Evolutionary conservation across 2,113 vertebrate species (phyloP).

Genomic region (Lethenteron camtschaticum): DNA sequence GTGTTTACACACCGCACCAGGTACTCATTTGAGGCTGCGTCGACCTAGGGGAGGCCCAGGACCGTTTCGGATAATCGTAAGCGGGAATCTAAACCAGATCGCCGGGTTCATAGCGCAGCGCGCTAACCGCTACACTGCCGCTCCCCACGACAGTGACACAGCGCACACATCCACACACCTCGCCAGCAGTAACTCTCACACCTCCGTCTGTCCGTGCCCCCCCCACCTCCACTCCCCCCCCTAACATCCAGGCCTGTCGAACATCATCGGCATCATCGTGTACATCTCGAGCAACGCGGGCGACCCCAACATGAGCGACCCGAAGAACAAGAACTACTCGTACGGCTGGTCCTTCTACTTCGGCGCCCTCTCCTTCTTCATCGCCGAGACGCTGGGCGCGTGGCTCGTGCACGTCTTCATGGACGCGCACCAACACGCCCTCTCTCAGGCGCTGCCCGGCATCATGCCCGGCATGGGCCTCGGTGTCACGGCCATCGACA

Average conservation of each 20-base stretch:
- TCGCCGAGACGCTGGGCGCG: conserved; percentile 41
- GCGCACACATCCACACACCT: neutral
- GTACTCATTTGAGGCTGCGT: no score
- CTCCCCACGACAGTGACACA: neutral
- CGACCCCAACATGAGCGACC: conserved; percentile 64
- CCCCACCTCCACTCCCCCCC: conserved; percentile 8
- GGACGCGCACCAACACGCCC: neutral
- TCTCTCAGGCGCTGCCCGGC: neutral
- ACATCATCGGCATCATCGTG: conserved; percentile 79
- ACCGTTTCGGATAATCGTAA: neutral
- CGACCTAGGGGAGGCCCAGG: neutral
- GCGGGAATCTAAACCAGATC: no score
- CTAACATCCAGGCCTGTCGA: conserved; percentile 41
- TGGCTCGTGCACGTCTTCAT: conserved; percentile 4
- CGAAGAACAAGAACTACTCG: conserved; percentile 73
- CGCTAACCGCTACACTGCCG: neutral
- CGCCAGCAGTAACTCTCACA: neutral
- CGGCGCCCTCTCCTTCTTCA: conserved; percentile 67
- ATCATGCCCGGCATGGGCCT: conserved; percentile 16
- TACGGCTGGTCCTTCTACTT: conserved; percentile 90
- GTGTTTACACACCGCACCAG: no score
- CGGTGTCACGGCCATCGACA: conserved; percentile 65
- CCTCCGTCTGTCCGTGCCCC: neutral
- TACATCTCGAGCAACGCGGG: conserved; percentile 73
- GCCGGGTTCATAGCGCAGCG: neutral